Evolutionary conservation across 2,888 invertebrate species (phyloP).

Genomic region (Scelioninae gen. 2): DNA sequence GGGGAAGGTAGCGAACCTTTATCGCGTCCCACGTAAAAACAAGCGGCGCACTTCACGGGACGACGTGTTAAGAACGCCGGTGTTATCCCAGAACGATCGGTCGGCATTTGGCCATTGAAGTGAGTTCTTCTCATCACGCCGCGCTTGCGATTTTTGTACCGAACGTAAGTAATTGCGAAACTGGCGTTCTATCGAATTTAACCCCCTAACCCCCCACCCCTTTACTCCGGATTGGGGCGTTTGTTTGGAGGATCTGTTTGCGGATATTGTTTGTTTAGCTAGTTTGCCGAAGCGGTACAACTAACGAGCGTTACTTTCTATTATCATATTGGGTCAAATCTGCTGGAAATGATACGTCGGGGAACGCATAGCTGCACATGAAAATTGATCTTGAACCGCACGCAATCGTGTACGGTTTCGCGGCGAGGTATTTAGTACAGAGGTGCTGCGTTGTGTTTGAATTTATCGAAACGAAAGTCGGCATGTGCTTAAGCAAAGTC

Average conservation of each 20-base stretch:
- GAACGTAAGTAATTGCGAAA: slow-evolving; percentile 35
- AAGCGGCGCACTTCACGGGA: slow-evolving; percentile 23
- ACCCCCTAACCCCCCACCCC: too few species aligned
- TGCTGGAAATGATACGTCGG: slow-evolving; percentile 43
- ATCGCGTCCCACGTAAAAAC: slow-evolving; percentile 30
- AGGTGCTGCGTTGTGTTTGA: slow-evolving; percentile 47
- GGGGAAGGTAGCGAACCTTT: slow-evolving; percentile 22
- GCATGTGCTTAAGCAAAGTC: slow-evolving; percentile 4
- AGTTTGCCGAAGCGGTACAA: slow-evolving; percentile 9
- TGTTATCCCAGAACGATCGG: slow-evolving; percentile 11
- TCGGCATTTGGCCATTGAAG: slow-evolving; percentile 24
- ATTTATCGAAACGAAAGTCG: slow-evolving; percentile 42
- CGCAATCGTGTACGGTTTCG: slow-evolving; percentile 35
- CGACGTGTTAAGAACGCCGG: slow-evolving; percentile 23
- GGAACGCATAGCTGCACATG: slow-evolving; percentile 41
- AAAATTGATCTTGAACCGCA: slow-evolving; percentile 41
- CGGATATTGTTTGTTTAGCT: slow-evolving; percentile 27
- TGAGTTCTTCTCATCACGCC: too few species aligned
- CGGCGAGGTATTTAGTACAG: slow-evolving; percentile 23
- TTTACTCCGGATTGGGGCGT: not conserved
- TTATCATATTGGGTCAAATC: slow-evolving; percentile 50
- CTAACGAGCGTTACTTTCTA: slow-evolving; percentile 41
- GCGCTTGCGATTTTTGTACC: slow-evolving; percentile 43
- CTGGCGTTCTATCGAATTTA: too few species aligned
- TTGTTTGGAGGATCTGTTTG: slow-evolving; percentile 32